phyloP scores from a whole-genome alignment of 2,888 invertebrate genomes.

The Melanchra persicariae region DNA sequence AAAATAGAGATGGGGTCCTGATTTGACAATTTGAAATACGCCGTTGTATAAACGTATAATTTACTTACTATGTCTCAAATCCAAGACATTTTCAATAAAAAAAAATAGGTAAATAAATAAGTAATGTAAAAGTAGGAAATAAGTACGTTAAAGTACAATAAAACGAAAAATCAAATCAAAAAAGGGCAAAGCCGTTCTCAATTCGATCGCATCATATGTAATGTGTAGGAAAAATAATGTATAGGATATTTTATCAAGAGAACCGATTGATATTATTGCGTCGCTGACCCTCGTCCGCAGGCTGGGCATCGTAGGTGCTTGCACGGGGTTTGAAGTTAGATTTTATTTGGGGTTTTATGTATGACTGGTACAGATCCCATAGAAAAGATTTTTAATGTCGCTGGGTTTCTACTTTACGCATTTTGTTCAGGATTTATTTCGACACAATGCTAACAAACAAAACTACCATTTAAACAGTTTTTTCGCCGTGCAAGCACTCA shows the following conservation, averaged over 20 bases:
- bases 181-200: not conserved
- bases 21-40: not conserved
- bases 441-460: too few species aligned
- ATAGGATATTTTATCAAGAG: constrained; percentile 8
- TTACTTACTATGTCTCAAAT: not conserved
- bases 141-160: not conserved
- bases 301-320: not conserved
- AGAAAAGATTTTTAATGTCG: too few species aligned
- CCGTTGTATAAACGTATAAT: not conserved
- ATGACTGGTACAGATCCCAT: too few species aligned
- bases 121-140: too few species aligned
- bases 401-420: not conserved
- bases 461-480: not conserved
- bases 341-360: too few species aligned
- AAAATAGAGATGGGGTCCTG: not conserved
- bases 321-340: not conserved
- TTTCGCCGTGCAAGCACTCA: constrained; percentile 14
- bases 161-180: not conserved
- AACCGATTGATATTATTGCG: constrained; percentile 34
- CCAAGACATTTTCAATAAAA: not conserved
- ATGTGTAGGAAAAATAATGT: constrained; percentile 25
- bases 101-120: too few species aligned
- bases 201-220: constrained; percentile 16
- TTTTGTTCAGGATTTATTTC: too few species aligned
- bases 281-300: not conserved